phyloP scores from a whole-genome alignment of 1,140 invertebrate species.

The Caenorhabditis elegans region WBcel235 BX284605.5:11414501-11415000 shows the following conservation, averaged over 20 bases:
- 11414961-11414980: constrained; percentile 37
- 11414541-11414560: constrained; percentile 55
- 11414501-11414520: constrained; percentile 62
- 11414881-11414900: constrained; percentile 61
- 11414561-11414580: constrained; percentile 66
- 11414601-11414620: constrained; percentile 64
- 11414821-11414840: constrained; percentile 61
- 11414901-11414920: constrained; percentile 60
- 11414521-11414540: constrained; percentile 59
- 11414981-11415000: constrained; percentile 14
- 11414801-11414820: not conserved
- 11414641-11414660: constrained; percentile 63
- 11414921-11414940: constrained; percentile 57
- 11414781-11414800: not conserved
- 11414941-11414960: constrained; percentile 59
- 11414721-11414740: constrained; percentile 64
- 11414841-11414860: constrained; percentile 64
- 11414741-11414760: constrained; percentile 63
- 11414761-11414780: not conserved
- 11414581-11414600: constrained; percentile 63
- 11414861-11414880: constrained; percentile 59
- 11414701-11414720: constrained; percentile 66
- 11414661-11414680: constrained; percentile 53
- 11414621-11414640: constrained; percentile 61
- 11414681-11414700: constrained; percentile 63